Evolutionary conservation across 1,140 invertebrate species (phyloP).

Genomic region (Limonius californicus): DNA sequence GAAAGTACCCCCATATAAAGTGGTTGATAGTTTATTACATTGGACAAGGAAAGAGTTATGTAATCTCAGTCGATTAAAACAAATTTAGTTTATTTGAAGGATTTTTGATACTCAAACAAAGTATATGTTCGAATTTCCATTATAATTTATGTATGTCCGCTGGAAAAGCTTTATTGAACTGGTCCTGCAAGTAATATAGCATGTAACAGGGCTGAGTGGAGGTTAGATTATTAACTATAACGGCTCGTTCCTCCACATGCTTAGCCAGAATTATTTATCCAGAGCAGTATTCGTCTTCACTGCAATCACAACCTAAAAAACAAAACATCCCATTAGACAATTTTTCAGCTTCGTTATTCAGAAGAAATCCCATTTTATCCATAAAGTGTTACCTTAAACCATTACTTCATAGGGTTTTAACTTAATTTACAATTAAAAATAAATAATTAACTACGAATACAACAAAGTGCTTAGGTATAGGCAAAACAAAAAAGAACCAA

Average conservation of each 20-base stretch:
- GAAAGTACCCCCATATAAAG: not conserved
- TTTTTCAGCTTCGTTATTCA: not conserved
- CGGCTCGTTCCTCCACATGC: constrained; percentile 15
- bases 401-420: too few species aligned
- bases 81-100: constrained; percentile 8
- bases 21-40: constrained; percentile 12
- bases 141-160: not conserved
- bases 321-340: too few species aligned
- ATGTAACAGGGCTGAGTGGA: constrained; percentile 6
- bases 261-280: constrained; percentile 74
- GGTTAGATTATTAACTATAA: constrained; percentile 13
- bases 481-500: constrained; percentile 11
- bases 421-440: not conserved
- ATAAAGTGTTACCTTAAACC: too few species aligned
- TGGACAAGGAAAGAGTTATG: not conserved
- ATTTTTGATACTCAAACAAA: constrained; percentile 2
- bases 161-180: constrained; percentile 4
- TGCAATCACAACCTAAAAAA: constrained; percentile 71
- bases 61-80: constrained; percentile 3
- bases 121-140: not conserved
- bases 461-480: not conserved
- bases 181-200: constrained; percentile 10
- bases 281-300: constrained; percentile 90
- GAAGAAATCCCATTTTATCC: too few species aligned
- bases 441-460: not conserved